phyloP scores from a whole-genome alignment of 2,113 vertebrate genomes.

The Xiphorhynchus elegans region DNA sequence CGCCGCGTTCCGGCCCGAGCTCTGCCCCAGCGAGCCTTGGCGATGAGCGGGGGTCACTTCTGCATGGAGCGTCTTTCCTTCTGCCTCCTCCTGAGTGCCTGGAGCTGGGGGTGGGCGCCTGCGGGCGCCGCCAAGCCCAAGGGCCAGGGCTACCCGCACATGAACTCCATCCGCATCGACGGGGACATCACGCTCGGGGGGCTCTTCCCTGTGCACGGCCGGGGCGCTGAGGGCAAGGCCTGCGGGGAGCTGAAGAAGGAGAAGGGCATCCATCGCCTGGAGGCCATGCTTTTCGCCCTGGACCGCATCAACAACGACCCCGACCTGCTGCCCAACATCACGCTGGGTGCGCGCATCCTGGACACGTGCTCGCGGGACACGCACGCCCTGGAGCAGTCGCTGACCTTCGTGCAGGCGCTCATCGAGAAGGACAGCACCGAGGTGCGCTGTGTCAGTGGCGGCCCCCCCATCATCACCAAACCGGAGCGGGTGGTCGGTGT shows the following conservation, averaged over 20 bases:
- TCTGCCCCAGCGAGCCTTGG: conserved; percentile 50
- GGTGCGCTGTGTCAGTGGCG: conserved; percentile 90
- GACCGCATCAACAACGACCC: conserved; percentile 96
- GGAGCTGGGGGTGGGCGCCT: conserved; percentile 73
- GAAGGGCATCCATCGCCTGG: conserved; percentile 93
- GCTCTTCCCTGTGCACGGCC: conserved; percentile 91
- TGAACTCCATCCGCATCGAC: conserved; percentile 95
- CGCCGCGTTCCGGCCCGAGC: background rate
- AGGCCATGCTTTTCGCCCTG: conserved; percentile 96
- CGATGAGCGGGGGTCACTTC: conserved; percentile 73
- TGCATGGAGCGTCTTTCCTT: conserved; percentile 76
- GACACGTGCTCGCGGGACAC: conserved; percentile 97
- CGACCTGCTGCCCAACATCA: conserved; percentile 95
- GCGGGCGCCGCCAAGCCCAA: conserved; percentile 84
- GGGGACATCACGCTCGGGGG: conserved; percentile 96
- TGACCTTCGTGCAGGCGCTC: conserved; percentile 95
- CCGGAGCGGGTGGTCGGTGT: conserved; percentile 92
- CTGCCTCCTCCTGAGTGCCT: conserved; percentile 75
- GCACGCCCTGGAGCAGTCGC: conserved; percentile 94
- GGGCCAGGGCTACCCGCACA: conserved; percentile 87
- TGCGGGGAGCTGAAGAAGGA: conserved; percentile 97
- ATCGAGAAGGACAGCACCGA: conserved; percentile 96
- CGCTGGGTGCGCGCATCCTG: conserved; percentile 92
- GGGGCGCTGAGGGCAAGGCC: conserved; percentile 88
- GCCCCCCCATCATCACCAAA: conserved; percentile 94